These are phyloP conservation scores for Hirtodrosophila duncani DNA, from an alignment of 2,888 invertebrate species.

Conservation along the genomic window DNA sequence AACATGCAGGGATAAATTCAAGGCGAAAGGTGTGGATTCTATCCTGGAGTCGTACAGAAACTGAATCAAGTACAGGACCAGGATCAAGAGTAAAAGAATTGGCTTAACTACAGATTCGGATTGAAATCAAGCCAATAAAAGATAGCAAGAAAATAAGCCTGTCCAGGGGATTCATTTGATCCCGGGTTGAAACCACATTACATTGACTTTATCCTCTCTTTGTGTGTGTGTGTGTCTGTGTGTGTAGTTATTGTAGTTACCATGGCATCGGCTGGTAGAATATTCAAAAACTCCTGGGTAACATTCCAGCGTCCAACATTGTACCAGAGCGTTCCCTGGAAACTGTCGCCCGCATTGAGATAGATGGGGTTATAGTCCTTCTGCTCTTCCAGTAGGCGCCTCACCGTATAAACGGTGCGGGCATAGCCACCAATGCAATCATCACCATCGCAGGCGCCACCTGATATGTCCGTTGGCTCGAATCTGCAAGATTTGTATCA, in stretches of 20 bases:
- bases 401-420: conserved; percentile 81
- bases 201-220: too few relatives aligned
- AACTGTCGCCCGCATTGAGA: conserved; percentile 90
- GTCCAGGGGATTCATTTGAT: too few relatives aligned
- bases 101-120: too few relatives aligned
- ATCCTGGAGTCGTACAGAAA: too few relatives aligned
- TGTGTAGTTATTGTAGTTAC: conserved; percentile 77
- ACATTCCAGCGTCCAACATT: conserved; percentile 86
- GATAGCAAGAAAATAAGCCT: too few relatives aligned
- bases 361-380: conserved; percentile 81
- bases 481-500: conserved; percentile 78
- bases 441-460: conserved; percentile 80
- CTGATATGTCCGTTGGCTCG: conserved; percentile 81
- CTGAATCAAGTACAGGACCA: background rate
- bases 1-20: too few relatives aligned
- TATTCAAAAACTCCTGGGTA: conserved; percentile 86
- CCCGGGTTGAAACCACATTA: too few relatives aligned
- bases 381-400: conserved; percentile 77
- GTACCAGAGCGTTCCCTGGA: conserved; percentile 92
- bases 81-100: too few relatives aligned
- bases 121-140: too few relatives aligned
- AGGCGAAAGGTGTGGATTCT: too few relatives aligned
- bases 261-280: conserved; percentile 87
- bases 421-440: conserved; percentile 86
- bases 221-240: too few relatives aligned